These are phyloP conservation scores for Gorsachius goisagi DNA, from an alignment of 2,113 vertebrate species.

Conservation along the genomic window DNA sequence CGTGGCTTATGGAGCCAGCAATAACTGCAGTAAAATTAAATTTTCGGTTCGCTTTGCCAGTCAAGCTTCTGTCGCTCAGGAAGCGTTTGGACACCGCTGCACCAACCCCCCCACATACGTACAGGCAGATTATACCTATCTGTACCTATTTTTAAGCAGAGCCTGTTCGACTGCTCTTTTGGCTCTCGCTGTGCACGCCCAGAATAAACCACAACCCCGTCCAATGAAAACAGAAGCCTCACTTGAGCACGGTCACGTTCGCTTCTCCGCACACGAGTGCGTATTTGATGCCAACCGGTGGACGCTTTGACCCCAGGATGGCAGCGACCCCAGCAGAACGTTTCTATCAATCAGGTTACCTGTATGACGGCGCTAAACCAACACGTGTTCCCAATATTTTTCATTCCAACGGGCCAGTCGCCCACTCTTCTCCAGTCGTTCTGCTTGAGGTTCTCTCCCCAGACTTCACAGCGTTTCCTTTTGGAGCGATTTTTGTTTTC, in stretches of 20 bases:
- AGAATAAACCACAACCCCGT: background rate
- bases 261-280: fast-evolving
- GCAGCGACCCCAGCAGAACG: background rate
- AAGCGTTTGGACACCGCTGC: background rate
- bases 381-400: slow-evolving; percentile 95
- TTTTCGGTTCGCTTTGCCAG: background rate
- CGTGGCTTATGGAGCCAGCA: background rate
- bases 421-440: slow-evolving; percentile 86
- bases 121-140: background rate
- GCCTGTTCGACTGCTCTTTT: background rate
- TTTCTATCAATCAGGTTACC: slow-evolving; percentile 63
- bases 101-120: background rate
- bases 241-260: background rate
- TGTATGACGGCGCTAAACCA: slow-evolving; percentile 99
- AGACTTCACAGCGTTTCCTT: slow-evolving; percentile 88
- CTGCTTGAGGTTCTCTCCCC: slow-evolving; percentile 82
- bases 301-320: background rate
- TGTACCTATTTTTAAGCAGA: background rate
- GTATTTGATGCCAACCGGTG: background rate
- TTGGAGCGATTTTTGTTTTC: slow-evolving; percentile 85
- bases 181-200: background rate
- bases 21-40: slow-evolving; percentile 4
- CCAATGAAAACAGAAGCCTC: background rate
- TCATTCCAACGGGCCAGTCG: slow-evolving; percentile 92
- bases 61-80: background rate